Base-by-base conservation (phyloP, 2,113 vertebrate species). In the Callaeas wilsoni region DNA sequence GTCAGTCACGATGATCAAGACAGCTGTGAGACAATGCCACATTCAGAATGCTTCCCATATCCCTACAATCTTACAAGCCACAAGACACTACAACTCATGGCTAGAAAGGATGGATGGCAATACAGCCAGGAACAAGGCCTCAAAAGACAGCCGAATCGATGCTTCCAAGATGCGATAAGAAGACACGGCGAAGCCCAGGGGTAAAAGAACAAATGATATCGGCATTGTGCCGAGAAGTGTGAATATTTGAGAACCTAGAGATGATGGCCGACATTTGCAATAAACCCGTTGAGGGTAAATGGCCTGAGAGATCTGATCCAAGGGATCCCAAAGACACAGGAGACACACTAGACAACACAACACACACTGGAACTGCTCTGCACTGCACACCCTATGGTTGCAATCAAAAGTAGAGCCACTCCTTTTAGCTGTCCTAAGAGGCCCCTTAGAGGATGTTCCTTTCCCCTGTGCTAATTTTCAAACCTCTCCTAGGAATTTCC, bases 181-280 rank as follows among this genome's bases (percentile, higher is more conserved):
- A n/a, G n/a, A n/a, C n/a, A n/a, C n/a, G n/a, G n/a, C n/a, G n/a
- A n/a, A n/a, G n/a, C n/a, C n/a, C n/a, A n/a, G n/a, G n/a, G n/a
- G n/a, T 46, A 35, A 35, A 35, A 46, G 41, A 57, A 16, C 3
- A 13, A 46, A 46, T 1, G 0, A 35, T 13, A 46, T 22, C 0
- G 1, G 8, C 18, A 29, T 44, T 1, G 3, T 29, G 7, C 18
- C 1, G 0, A 57, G 53, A 57, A 57, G 32, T 2, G 10, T 3
- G 3, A 29, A 56, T 4, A 4, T 20, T 27, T 2, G 2, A 27
- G 39, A 73, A 44, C 5, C 33, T 35, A 46, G 41, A 74, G 32
- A 46, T 46, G 18, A 46, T 0, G 2, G 13, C 10, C 1, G 4
- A n/a, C n/a, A n/a, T n/a, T n/a, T n/a, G n/a, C n/a, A n/a, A n/a